Evolutionary conservation across 2,113 vertebrate species (phyloP).

Genomic region (Regulus satrapa): DNA sequence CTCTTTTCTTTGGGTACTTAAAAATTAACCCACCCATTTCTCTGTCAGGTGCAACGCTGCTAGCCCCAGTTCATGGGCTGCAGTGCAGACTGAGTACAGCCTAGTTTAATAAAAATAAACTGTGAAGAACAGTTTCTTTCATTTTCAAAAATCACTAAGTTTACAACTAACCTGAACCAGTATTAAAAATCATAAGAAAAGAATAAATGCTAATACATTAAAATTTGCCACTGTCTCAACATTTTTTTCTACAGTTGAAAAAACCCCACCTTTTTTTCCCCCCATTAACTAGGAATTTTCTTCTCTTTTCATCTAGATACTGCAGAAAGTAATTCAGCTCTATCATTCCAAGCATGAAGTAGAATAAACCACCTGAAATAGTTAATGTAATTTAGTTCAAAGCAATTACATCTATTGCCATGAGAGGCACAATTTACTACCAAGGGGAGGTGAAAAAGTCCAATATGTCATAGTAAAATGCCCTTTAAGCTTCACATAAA

Average conservation of each 20-base stretch:
- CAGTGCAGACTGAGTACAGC: neutral
- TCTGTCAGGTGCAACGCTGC: neutral
- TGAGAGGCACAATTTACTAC: neutral
- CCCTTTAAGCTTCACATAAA: neutral
- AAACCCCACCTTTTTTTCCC: rapidly evolving
- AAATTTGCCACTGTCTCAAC: neutral
- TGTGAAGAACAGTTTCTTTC: neutral
- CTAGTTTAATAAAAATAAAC: neutral
- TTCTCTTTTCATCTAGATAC: neutral
- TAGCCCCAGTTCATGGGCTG: neutral
- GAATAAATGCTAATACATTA: neutral
- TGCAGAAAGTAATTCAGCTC: neutral
- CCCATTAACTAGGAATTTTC: neutral
- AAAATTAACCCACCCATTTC: neutral
- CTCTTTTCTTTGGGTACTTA: neutral
- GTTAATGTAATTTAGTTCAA: conserved; percentile 5
- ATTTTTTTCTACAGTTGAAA: neutral
- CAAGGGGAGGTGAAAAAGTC: neutral
- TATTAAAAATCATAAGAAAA: neutral
- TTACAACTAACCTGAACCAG: neutral
- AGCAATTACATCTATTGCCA: conserved; percentile 21
- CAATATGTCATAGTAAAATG: neutral
- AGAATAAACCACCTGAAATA: conserved; percentile 1
- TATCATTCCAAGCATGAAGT: neutral
- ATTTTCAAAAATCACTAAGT: neutral